These are phyloP conservation scores for Apostichopus parvimensis DNA, from an alignment of 35 echinoderm and acorn worm genomes.

Conservation along the genomic window DNA sequence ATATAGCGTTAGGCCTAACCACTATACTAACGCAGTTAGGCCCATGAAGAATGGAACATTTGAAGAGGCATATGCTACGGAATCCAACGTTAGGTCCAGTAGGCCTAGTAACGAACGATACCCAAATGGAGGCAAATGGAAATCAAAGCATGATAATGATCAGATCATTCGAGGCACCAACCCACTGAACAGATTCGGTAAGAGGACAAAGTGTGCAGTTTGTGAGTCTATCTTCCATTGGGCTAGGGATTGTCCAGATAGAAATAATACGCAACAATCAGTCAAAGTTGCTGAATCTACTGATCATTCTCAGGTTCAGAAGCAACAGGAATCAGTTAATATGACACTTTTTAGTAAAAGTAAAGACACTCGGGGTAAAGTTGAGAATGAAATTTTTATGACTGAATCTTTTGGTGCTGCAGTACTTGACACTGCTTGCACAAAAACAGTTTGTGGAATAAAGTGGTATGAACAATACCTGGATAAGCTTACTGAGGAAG, in stretches of 20 bases:
- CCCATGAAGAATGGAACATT: too few relatives aligned
- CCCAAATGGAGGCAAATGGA: too few relatives aligned
- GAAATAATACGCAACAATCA: background rate
- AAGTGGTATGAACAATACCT: constrained; percentile 8
- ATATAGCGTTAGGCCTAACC: too few relatives aligned
- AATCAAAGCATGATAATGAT: too few relatives aligned
- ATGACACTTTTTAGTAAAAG: constrained; percentile 24
- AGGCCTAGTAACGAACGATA: too few relatives aligned
- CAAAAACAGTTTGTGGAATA: constrained; percentile 27
- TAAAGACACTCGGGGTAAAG: background rate
- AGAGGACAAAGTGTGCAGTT: background rate
- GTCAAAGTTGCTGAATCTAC: background rate
- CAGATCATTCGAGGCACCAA: background rate
- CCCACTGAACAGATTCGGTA: background rate
- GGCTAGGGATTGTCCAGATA: background rate
- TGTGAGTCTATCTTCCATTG: constrained; percentile 19
- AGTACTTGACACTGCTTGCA: constrained; percentile 37
- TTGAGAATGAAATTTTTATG: constrained; percentile 20
- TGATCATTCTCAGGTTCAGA: too few relatives aligned
- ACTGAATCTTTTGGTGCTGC: constrained; percentile 6
- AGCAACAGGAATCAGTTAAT: background rate
- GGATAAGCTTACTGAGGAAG: background rate
- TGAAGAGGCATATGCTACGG: too few relatives aligned
- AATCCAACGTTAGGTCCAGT: too few relatives aligned
- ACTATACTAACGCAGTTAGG: too few relatives aligned